Evolutionary conservation across 2,888 invertebrate genomes (phyloP).

Genomic region (Synergus laeviventris): DNA sequence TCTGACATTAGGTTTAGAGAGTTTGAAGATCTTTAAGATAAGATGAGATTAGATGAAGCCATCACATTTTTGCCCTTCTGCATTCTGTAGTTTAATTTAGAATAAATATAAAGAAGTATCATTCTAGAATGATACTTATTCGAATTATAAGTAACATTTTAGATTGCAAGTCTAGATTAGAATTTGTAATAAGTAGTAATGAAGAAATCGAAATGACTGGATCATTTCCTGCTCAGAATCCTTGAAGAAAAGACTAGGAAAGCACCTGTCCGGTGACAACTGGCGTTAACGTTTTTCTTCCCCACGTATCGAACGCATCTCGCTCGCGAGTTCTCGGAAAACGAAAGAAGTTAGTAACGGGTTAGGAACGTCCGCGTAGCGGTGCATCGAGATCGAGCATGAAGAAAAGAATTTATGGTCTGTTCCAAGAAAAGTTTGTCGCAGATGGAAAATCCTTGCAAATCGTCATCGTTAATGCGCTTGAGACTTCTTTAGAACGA

Average conservation of each 20-base stretch:
- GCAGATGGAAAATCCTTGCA: constrained; percentile 58
- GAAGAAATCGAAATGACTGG: constrained; percentile 25
- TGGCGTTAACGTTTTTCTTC: constrained; percentile 65
- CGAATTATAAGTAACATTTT: background rate
- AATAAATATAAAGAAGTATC: too few relatives aligned
- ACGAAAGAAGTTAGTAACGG: constrained; percentile 55
- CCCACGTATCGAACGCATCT: constrained; percentile 61
- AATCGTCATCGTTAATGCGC: constrained; percentile 37
- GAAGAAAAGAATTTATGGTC: constrained; percentile 56
- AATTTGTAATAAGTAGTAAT: background rate
- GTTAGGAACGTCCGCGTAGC: constrained; percentile 55
- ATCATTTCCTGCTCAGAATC: constrained; percentile 44
- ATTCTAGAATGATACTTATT: too few relatives aligned
- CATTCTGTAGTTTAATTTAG: constrained; percentile 38
- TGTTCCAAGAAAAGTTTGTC: constrained; percentile 58
- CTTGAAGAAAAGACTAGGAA: constrained; percentile 58
- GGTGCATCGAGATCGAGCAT: constrained; percentile 52
- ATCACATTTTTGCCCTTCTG: background rate
- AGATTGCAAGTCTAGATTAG: background rate
- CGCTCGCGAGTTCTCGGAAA: constrained; percentile 50
- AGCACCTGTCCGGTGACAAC: constrained; percentile 57
- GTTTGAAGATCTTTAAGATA: constrained; percentile 23
- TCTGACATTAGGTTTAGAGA: constrained; percentile 56
- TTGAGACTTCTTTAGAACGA: constrained; percentile 5
- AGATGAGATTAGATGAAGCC: background rate